These are phyloP conservation scores for Paracentrotus lividus DNA, from an alignment of 53 echinoderm and acorn worm genomes.

Conservation along the genomic window DNA sequence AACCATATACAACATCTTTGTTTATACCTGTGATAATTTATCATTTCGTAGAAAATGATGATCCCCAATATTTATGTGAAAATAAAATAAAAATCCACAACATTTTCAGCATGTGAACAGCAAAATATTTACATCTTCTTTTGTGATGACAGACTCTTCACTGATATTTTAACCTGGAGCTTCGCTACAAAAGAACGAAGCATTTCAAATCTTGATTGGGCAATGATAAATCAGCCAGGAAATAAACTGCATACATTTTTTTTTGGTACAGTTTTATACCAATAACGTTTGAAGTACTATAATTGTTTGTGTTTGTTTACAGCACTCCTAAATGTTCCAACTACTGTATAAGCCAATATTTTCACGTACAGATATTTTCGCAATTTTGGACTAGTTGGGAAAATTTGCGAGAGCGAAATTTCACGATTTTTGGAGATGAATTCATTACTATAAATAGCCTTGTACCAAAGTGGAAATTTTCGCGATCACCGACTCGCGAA, in stretches of 20 bases:
- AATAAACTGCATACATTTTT: not conserved
- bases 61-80: not conserved
- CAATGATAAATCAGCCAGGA: not conserved
- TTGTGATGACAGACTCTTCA: not conserved
- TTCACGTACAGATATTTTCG: too few relatives aligned
- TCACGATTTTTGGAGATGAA: too few relatives aligned
- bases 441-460: too few relatives aligned
- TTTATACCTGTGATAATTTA: not conserved
- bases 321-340: not conserved
- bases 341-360: too few relatives aligned
- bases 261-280: constrained; percentile 18
- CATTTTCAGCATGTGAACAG: constrained; percentile 15
- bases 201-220: not conserved
- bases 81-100: not conserved
- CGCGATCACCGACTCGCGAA: too few relatives aligned
- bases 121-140: constrained; percentile 41
- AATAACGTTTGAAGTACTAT: not conserved
- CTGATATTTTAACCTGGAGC: not conserved
- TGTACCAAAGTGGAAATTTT: too few relatives aligned
- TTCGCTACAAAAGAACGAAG: too few relatives aligned
- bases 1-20: not conserved
- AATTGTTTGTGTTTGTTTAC: not conserved
- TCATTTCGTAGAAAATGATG: not conserved
- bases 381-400: too few relatives aligned
- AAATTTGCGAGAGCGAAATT: too few relatives aligned